Evolutionary conservation across 2,888 invertebrate species (phyloP).

Genomic region (Ischnura elegans): DNA sequence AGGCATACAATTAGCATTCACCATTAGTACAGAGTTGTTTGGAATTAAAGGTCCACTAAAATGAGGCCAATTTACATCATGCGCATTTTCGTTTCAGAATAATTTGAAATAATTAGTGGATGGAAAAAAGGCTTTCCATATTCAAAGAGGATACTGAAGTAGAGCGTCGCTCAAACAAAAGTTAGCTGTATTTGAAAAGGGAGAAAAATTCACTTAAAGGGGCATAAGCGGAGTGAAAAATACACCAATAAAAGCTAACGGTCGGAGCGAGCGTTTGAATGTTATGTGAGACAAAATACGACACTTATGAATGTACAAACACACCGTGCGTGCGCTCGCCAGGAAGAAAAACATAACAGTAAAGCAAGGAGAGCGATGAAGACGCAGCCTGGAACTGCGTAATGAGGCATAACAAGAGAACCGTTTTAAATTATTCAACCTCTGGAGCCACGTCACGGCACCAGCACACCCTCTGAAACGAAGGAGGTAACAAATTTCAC

Average conservation of each 20-base stretch:
- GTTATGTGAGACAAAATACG: neutral
- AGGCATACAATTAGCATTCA: too few species aligned
- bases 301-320: too few species aligned
- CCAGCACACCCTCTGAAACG: neutral
- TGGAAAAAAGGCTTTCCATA: neutral
- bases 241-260: neutral
- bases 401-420: constrained; percentile 26
- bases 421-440: constrained; percentile 18
- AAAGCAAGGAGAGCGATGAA: neutral
- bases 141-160: neutral
- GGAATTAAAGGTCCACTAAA: too few species aligned
- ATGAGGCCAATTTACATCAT: too few species aligned
- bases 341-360: neutral
- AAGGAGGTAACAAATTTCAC: neutral
- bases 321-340: neutral
- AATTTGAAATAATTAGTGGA: too few species aligned
- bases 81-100: too few species aligned
- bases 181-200: neutral
- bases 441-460: neutral
- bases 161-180: neutral
- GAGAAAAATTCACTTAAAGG: neutral
- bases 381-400: neutral
- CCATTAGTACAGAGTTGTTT: too few species aligned
- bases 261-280: neutral
- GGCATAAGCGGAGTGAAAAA: neutral